Conservation (phyloP, 2,797 vertebrate species). For the Tolypeutes matacus region DNA sequence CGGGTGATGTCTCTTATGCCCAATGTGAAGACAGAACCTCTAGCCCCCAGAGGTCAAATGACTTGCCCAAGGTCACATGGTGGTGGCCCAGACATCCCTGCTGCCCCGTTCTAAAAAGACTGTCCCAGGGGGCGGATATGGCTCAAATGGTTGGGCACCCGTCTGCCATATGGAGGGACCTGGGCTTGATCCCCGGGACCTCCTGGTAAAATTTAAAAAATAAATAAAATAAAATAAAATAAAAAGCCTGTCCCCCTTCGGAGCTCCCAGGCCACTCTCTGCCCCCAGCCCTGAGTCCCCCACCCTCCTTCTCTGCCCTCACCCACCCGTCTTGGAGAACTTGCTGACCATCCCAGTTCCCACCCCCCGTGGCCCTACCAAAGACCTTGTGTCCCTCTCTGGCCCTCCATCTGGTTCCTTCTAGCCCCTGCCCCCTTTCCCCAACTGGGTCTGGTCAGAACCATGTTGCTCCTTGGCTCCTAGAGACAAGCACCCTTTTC, state of each 20-base stretch:
- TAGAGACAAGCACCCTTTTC: background rate
- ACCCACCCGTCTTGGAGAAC: background rate
- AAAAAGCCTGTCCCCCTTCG: no score
- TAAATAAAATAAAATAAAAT: no score
- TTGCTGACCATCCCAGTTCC: background rate
- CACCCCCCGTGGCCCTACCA: background rate
- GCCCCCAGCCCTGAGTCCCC: background rate
- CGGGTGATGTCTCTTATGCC: fast-evolving
- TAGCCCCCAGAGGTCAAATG: background rate
- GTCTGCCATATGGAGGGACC: no score
- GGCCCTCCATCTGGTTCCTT: background rate
- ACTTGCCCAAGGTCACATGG: background rate
- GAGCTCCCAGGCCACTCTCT: background rate
- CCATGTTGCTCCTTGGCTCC: background rate
- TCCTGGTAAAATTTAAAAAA: no score
- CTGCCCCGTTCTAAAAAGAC: background rate
- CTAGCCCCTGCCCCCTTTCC: fast-evolving
- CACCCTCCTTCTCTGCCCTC: background rate
- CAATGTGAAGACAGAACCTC: background rate
- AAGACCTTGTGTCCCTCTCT: background rate
- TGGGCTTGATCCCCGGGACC: no score
- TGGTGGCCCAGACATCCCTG: background rate
- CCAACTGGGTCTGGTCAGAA: background rate
- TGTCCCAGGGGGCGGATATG: no score
- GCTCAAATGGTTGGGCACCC: no score